Evolutionary conservation across 2,888 invertebrate genomes (phyloP).

Genomic region (Thecocarcelia acutangulata): DNA sequence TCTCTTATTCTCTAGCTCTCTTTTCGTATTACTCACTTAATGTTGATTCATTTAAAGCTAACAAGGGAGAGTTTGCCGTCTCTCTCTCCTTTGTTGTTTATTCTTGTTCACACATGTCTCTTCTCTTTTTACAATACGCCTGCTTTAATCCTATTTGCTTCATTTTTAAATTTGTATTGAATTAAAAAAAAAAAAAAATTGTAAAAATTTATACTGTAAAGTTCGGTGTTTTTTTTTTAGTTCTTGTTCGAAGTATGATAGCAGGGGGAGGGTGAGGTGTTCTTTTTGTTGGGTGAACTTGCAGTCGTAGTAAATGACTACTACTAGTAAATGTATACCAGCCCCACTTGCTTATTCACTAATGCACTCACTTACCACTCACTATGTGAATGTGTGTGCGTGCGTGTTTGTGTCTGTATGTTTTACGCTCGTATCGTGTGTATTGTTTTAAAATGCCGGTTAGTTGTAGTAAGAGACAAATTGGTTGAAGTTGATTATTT

Average conservation of each 20-base stretch:
- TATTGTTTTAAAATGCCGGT: constrained; percentile 58
- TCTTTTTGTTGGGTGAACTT: constrained; percentile 39
- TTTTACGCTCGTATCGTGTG: constrained; percentile 30
- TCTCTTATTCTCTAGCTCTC: not conserved
- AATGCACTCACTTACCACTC: constrained; percentile 36
- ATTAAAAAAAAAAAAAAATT: constrained; percentile 9
- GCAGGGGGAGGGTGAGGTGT: constrained; percentile 12
- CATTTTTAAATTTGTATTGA: constrained; percentile 16
- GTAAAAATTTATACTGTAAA: constrained; percentile 23
- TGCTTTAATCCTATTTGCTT: constrained; percentile 4
- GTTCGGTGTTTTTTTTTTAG: not conserved
- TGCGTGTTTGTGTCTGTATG: not conserved
- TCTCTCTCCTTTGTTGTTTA: not conserved
- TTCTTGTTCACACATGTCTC: not conserved
- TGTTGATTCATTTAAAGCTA: too few species aligned
- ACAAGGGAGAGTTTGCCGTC: not conserved
- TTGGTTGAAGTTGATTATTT: constrained; percentile 57
- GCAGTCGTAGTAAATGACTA: constrained; percentile 57
- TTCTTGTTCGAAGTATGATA: not conserved
- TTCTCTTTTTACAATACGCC: constrained; percentile 18
- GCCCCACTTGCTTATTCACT: constrained; percentile 46
- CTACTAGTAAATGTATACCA: constrained; percentile 41
- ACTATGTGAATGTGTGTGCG: not conserved
- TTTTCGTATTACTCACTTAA: not conserved
- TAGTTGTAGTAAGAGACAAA: constrained; percentile 62